These are phyloP conservation scores for Bombus terrestris DNA, from an alignment of 1,140 invertebrate species.

Conservation along the genomic window DNA sequence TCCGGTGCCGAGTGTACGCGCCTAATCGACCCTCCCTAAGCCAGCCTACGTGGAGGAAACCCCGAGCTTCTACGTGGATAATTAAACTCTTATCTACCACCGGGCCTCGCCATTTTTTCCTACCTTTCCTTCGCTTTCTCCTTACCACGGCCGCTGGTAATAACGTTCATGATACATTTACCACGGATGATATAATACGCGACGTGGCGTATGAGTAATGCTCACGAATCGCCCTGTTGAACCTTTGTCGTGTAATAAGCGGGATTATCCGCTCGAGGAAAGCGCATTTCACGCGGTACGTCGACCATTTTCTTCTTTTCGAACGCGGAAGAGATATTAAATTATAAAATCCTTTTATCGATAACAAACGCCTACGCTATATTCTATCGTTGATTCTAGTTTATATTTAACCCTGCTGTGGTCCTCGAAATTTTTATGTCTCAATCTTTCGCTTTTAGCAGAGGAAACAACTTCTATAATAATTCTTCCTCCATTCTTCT, in stretches of 20 bases:
- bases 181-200: conserved; percentile 2
- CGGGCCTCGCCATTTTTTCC: conserved; percentile 32
- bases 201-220: conserved; percentile 14
- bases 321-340: conserved; percentile 10
- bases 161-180: conserved; percentile 40
- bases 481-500: too few species aligned
- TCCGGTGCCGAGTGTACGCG: conserved; percentile 22
- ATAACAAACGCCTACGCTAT: conserved; percentile 21
- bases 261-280: conserved; percentile 25
- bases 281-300: background rate
- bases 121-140: conserved; percentile 37
- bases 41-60: conserved; percentile 18
- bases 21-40: conserved; percentile 55
- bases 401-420: too few species aligned
- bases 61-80: conserved; percentile 56
- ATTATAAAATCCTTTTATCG: background rate
- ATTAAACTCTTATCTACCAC: conserved; percentile 63
- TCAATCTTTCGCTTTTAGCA: too few species aligned
- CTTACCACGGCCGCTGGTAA: conserved; percentile 23
- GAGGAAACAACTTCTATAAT: too few species aligned
- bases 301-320: background rate
- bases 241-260: conserved; percentile 36
- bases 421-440: too few species aligned
- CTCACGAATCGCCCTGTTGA: conserved; percentile 20
- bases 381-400: too few species aligned